Percentiles rank a stretch among this genome's conserved stretches.
phyloP scores from a whole-genome alignment of 2,797 vertebrate species.

The Margarornis squamiger region DNA sequence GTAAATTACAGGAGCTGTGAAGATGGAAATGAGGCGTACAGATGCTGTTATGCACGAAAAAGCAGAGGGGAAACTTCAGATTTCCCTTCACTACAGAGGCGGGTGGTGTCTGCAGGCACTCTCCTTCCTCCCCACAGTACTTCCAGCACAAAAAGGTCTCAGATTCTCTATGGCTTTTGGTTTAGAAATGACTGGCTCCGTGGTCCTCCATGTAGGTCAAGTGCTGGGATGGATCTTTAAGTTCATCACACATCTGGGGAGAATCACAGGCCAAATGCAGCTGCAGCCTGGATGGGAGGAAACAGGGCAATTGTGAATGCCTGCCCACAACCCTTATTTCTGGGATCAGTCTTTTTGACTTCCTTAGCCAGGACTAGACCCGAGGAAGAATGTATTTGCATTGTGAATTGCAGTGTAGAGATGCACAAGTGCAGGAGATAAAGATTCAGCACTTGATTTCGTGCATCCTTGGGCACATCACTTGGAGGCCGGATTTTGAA shows the following conservation, averaged over 20 bases:
- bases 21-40: conserved; percentile 54
- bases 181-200: background rate
- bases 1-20: conserved; percentile 67
- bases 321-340: background rate
- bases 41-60: conserved; percentile 43
- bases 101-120: background rate
- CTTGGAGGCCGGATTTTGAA: conserved; percentile 16
- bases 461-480: background rate
- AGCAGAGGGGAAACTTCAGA: conserved; percentile 55
- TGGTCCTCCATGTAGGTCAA: background rate
- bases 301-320: background rate
- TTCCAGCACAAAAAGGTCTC: conserved; percentile 22
- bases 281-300: background rate
- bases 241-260: background rate
- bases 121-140: conserved; percentile 3
- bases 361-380: background rate
- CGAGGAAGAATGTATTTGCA: background rate
- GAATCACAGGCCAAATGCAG: background rate
- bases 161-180: background rate
- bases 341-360: background rate
- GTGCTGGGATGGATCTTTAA: background rate
- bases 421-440: background rate
- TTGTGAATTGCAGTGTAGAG: background rate
- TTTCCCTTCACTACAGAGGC: conserved; percentile 44
- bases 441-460: conserved; percentile 9